Conservation (phyloP, 2,113 vertebrate species). For the Noctilio leporinus region DNA sequence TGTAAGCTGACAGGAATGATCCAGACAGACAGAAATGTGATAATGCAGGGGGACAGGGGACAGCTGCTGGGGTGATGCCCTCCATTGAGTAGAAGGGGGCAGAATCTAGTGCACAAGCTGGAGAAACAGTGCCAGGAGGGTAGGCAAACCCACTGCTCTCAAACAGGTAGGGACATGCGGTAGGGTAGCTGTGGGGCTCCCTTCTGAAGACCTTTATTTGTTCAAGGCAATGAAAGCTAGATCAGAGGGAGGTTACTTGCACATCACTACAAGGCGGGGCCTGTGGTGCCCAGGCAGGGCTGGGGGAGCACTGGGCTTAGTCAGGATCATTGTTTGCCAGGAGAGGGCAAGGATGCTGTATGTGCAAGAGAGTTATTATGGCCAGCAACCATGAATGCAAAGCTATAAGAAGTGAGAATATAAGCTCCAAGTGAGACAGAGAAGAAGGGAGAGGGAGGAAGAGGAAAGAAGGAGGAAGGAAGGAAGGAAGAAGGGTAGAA, state of each 20-base stretch:
- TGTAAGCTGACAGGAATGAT: neutral
- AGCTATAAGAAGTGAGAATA: neutral
- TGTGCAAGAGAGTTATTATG: neutral
- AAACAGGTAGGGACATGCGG: rapidly evolving
- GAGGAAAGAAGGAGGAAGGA: no score
- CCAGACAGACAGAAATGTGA: neutral
- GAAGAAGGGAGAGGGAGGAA: neutral
- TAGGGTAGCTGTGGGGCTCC: rapidly evolving
- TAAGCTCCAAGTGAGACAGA: neutral
- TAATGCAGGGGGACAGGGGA: neutral
- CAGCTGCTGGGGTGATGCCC: neutral
- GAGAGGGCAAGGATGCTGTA: neutral
- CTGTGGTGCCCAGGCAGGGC: neutral
- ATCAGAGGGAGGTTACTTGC: no score
- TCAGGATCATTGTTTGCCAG: neutral
- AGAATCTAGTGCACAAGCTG: neutral
- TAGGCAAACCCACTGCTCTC: neutral
- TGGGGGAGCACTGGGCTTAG: neutral
- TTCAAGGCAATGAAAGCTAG: neutral
- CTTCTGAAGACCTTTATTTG: neutral
- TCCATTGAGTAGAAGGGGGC: neutral
- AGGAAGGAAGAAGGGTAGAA: neutral
- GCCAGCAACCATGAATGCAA: neutral
- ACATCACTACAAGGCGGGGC: neutral
- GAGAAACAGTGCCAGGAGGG: neutral